Percentiles rank a stretch among this genome's conserved stretches.
These are phyloP conservation scores for Myiozetetes cayanensis DNA, from an alignment of 2,113 vertebrate species.

Conservation along the genomic window DNA sequence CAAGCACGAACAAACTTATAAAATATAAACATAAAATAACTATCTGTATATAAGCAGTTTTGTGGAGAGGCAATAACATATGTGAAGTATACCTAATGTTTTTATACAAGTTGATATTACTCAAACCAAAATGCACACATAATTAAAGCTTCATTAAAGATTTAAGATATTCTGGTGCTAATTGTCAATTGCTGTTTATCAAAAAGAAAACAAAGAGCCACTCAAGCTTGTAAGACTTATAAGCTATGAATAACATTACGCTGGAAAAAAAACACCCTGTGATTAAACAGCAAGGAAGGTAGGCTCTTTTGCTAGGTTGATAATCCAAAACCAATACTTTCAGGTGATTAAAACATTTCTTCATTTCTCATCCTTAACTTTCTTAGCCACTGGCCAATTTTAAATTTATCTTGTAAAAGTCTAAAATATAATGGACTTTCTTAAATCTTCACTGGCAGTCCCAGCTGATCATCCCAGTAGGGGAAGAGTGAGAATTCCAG, in stretches of 20 bases:
- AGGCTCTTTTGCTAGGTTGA: background rate
- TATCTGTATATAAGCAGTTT: background rate
- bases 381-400: background rate
- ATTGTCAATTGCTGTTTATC: background rate
- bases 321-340: background rate
- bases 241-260: background rate
- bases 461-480: background rate
- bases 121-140: background rate
- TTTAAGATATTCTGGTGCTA: background rate
- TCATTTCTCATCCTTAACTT: background rate
- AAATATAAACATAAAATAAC: background rate
- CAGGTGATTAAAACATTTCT: background rate
- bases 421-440: background rate
- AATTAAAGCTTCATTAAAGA: background rate
- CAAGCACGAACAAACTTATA: background rate
- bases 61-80: background rate
- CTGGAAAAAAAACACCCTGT: background rate
- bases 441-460: background rate
- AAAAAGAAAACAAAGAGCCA: background rate
- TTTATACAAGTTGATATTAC: background rate
- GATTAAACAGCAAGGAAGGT: background rate
- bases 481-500: background rate
- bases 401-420: background rate
- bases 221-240: background rate
- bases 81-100: background rate